phyloP scores from a whole-genome alignment of 2,797 vertebrate species.

The Phrynocephalus guinanensis region DNA sequence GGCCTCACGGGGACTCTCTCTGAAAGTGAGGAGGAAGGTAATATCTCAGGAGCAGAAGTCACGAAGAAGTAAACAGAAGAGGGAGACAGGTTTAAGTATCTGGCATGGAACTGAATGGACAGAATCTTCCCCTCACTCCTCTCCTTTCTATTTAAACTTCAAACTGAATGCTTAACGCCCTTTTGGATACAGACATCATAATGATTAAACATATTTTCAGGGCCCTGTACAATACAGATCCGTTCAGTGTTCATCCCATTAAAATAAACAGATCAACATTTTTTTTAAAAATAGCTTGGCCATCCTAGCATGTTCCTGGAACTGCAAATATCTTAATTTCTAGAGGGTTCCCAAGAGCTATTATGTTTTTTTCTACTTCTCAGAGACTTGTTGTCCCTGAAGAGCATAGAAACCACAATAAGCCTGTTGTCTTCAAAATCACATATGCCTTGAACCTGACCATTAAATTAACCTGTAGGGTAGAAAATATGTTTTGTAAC shows the following conservation, averaged over 20 bases:
- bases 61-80: not conserved
- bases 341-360: not conserved
- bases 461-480: not conserved
- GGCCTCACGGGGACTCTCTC: rapidly evolving
- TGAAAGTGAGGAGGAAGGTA: not conserved
- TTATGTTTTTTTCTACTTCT: not conserved
- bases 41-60: not conserved
- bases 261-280: not conserved
- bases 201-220: not conserved
- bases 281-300: not conserved
- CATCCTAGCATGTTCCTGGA: not conserved
- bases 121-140: not conserved
- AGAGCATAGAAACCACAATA: not conserved
- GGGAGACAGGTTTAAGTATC: not conserved
- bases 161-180: not conserved
- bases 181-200: not conserved
- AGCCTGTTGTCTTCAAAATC: not conserved
- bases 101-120: not conserved
- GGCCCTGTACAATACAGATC: not conserved
- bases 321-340: not conserved
- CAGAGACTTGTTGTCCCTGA: not conserved
- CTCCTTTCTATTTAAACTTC: not conserved
- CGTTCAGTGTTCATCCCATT: no score
- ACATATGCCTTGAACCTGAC: not conserved
- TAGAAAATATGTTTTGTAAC: not conserved